Evolutionary conservation across 1,140 invertebrate species (phyloP).

Genomic region (Zophobas atratus): DNA sequence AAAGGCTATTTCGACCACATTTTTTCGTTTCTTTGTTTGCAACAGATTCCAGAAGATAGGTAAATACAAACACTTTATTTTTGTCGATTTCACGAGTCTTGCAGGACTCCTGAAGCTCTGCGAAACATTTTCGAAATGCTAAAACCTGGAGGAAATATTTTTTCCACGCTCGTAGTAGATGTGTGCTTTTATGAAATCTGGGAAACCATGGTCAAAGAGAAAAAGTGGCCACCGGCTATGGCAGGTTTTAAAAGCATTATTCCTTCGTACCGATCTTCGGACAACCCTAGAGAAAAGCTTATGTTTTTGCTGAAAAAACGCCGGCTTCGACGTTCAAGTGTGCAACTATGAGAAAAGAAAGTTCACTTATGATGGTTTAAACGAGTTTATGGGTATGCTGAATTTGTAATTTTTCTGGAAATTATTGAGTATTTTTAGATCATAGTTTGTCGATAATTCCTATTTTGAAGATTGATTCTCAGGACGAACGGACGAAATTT

Average conservation of each 20-base stretch:
- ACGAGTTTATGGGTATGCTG: too few relatives aligned
- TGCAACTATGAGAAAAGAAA: too few relatives aligned
- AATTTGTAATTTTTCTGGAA: too few relatives aligned
- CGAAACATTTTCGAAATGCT: conserved; percentile 78
- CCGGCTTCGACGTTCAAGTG: too few relatives aligned
- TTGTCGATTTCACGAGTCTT: not conserved
- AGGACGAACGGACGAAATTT: too few relatives aligned
- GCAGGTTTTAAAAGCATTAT: conserved; percentile 76
- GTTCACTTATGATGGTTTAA: too few relatives aligned
- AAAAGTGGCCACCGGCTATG: conserved; percentile 79
- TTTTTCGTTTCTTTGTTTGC: conserved; percentile 86
- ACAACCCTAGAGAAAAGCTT: conserved; percentile 76
- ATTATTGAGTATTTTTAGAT: too few relatives aligned
- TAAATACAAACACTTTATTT: not conserved
- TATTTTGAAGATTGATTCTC: too few relatives aligned
- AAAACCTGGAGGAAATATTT: conserved; percentile 76
- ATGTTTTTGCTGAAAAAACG: conserved; percentile 66
- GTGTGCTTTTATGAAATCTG: conserved; percentile 82
- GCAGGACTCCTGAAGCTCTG: conserved; percentile 67
- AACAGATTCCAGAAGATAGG: conserved; percentile 75
- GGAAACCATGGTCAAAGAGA: conserved; percentile 72
- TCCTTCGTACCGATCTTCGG: conserved; percentile 76
- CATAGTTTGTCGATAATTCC: too few relatives aligned
- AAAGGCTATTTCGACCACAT: conserved; percentile 52
- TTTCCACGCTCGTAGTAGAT: conserved; percentile 80